phyloP scores from a whole-genome alignment of 2,888 invertebrate genomes.

The Agonopterix subpropinquella region DNA sequence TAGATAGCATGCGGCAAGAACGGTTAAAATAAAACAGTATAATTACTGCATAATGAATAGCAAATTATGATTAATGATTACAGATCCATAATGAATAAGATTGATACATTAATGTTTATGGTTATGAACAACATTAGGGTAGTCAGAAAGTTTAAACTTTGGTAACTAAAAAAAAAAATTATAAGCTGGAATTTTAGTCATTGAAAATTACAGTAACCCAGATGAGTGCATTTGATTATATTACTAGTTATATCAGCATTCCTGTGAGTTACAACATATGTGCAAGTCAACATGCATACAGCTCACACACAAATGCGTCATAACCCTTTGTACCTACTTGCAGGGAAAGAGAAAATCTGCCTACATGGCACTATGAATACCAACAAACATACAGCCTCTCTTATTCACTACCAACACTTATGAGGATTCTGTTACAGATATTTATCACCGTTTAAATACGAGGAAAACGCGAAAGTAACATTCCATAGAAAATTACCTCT shows the following conservation, averaged over 20 bases:
- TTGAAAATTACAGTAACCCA: no score
- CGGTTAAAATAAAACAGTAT: neutral
- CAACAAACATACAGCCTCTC: slow-evolving; percentile 7
- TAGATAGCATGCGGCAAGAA: neutral
- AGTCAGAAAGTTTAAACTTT: no score
- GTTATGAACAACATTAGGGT: no score
- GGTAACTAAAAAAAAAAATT: no score
- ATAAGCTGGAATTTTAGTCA: no score
- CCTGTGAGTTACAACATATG: no score
- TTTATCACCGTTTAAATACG: slow-evolving; percentile 13
- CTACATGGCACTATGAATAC: slow-evolving; percentile 18
- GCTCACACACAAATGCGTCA: slow-evolving; percentile 51
- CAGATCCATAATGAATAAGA: no score
- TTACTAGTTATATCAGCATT: no score
- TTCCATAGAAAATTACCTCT: slow-evolving; percentile 42
- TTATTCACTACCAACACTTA: slow-evolving; percentile 7
- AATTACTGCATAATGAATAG: slow-evolving; percentile 6
- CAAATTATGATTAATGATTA: neutral
- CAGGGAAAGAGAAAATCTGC: slow-evolving; percentile 36
- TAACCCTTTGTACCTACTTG: slow-evolving; percentile 27
- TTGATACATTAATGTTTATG: no score
- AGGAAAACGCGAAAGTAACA: slow-evolving; percentile 17
- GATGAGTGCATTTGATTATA: no score
- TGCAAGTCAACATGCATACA: no score
- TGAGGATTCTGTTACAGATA: neutral